Evolutionary conservation across 2,113 vertebrate species (phyloP), one percentile per base, ranked within the genome.

Genomic region (Coptodon bakossiorum): DNA sequence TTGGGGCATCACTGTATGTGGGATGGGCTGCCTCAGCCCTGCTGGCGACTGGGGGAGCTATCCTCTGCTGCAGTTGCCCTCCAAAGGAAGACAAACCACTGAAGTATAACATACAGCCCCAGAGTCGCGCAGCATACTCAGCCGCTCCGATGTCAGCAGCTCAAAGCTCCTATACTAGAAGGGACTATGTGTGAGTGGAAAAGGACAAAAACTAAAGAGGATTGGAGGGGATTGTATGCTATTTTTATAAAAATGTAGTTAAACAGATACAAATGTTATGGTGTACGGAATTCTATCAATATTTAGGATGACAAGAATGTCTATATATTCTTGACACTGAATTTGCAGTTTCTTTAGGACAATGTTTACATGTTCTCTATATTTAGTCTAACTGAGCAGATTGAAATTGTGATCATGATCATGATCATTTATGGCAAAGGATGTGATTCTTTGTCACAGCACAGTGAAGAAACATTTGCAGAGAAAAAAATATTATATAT

Each of bases 1-100:
- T 99, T 57, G 98, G 98, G 5, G 94, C 97, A 0, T 96, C 96
- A 0, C 94, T 99, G 94, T 99, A 99, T 50, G 88, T 99, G 29
- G 98, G 98, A 81, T 99, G 98, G 98, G 98, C 97, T 0, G 97
- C 98, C 0, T 89, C 98, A 0, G 96, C 96, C 0, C 93, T 99
- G 80, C 95, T 97, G 66, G 57, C 98, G 56, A 81, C 98, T 1
- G 98, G 98, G 31, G 98, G 98, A 3, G 89, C 93, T 11, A 96
- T 99, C 92, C 97, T 99, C 45, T 99, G 98, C 95, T 98, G 98
- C 87, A 97, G 98, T 50, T 99, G 98, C 83, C 98, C 98, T 7
- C 98, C 98, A 9, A 91, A 91, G 59, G 96, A 98, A 0, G 94
- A 95, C 85, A 97, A 87, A 66, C 3, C 87, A 7, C 2, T 27